Conservation (phyloP, 2,888 invertebrate species). For the Agapostemon virescens region DNA sequence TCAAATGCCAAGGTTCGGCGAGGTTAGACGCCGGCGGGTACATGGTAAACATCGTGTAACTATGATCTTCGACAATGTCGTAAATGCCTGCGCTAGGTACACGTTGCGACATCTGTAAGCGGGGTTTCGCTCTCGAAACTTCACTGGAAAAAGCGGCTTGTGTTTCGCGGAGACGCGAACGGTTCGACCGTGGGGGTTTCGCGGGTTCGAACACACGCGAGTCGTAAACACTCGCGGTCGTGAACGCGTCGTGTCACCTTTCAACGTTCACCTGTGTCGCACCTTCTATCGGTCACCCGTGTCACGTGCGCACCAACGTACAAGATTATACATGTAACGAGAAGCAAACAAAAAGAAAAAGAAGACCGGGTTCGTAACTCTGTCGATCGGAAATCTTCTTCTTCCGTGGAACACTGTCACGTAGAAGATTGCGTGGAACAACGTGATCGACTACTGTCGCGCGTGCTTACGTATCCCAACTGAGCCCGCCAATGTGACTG, state of each 20-base stretch:
- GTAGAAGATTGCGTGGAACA: constrained; percentile 24
- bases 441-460: constrained; percentile 25
- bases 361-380: too few relatives aligned
- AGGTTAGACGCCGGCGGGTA: constrained; percentile 67
- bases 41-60: constrained; percentile 75
- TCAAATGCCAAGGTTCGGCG: constrained; percentile 70
- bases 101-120: constrained; percentile 75
- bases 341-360: too few relatives aligned
- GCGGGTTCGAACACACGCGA: background rate
- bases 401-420: constrained; percentile 52
- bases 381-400: constrained; percentile 1
- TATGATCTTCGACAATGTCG: constrained; percentile 74
- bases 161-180: background rate
- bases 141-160: constrained; percentile 37
- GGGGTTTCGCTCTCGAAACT: constrained; percentile 40
- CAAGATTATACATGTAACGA: background rate
- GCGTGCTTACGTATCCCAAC: constrained; percentile 65
- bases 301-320: constrained; percentile 23
- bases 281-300: constrained; percentile 10
- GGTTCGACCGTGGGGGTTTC: background rate
- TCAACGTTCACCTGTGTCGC: constrained; percentile 25
- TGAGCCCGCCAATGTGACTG: constrained; percentile 76
- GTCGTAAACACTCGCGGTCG: constrained; percentile 19
- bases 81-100: constrained; percentile 74
- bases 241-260: constrained; percentile 3